Evolutionary conservation across 2,113 vertebrate genomes (phyloP).

Genomic region (Anthoscopus minutus): DNA sequence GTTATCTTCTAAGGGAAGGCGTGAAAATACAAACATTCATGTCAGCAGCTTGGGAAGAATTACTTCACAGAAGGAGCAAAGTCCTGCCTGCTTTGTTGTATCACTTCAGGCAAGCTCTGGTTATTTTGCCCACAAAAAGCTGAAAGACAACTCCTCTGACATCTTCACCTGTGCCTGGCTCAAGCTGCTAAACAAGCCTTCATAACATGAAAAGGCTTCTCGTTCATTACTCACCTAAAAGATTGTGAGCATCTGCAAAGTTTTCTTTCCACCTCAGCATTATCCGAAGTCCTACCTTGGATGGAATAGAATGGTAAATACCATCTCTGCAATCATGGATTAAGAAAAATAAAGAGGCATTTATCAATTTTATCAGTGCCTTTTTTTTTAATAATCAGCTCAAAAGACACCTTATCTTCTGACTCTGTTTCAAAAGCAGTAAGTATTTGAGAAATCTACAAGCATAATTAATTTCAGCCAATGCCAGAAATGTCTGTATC

Average conservation of each 20-base stretch:
- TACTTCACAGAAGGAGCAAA: not conserved
- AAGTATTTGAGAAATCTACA: not conserved
- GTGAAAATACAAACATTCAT: not conserved
- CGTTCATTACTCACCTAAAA: not conserved
- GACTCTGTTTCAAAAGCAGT: not conserved
- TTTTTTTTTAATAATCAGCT: not conserved
- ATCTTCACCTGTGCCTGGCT: not conserved
- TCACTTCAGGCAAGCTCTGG: not conserved
- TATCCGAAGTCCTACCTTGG: not conserved
- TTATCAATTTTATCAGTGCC: not conserved
- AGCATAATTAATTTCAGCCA: not conserved
- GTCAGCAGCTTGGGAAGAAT: not conserved
- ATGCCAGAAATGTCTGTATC: not conserved
- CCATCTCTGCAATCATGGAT: not conserved
- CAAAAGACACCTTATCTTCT: not conserved
- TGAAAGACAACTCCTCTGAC: not conserved
- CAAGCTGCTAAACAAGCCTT: not conserved
- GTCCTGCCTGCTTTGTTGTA: not conserved
- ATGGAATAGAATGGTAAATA: not conserved
- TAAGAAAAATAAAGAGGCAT: not conserved
- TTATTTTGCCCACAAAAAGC: not conserved
- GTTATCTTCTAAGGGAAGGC: not conserved
- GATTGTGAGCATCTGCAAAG: not conserved
- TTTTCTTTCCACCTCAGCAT: not conserved
- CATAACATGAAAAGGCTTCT: not conserved